Evolutionary conservation across 1,140 invertebrate genomes (phyloP).

Genomic region (Brachionus calyciflorus): DNA sequence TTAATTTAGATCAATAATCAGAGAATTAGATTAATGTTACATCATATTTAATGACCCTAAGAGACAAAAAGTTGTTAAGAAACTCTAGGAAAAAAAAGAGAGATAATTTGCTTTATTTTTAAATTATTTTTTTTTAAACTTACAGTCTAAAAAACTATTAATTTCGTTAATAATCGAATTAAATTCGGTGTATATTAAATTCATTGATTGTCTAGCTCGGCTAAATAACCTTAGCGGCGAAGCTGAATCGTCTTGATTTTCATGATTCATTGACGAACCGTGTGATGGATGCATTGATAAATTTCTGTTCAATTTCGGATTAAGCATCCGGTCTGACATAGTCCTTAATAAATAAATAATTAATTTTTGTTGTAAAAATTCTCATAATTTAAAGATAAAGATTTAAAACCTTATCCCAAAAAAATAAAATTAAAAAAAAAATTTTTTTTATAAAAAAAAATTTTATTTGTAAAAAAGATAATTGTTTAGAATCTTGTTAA

Average conservation of each 20-base stretch:
- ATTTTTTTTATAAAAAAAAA: neutral
- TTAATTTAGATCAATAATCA: no score
- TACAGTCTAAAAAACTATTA: conserved; percentile 41
- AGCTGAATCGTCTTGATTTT: neutral
- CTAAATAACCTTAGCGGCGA: conserved; percentile 19
- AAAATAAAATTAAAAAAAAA: neutral
- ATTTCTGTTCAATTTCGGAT: neutral
- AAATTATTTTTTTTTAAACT: no score
- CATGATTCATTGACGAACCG: neutral
- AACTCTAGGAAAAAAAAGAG: no score
- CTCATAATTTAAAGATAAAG: neutral
- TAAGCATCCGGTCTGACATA: conserved; percentile 4
- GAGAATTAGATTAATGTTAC: no score
- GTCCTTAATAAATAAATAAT: neutral
- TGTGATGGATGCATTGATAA: neutral
- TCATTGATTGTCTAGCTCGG: conserved; percentile 32
- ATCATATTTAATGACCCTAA: no score
- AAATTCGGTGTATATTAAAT: neutral
- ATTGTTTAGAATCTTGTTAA: conserved; percentile 59
- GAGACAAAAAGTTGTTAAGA: no score
- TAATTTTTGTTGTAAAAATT: neutral
- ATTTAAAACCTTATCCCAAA: neutral
- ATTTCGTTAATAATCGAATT: neutral
- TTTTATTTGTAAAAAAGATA: neutral
- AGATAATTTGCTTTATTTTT: no score